Base-by-base conservation (phyloP, 2,888 invertebrate species). In the Phrixothrix hirtus region DNA sequence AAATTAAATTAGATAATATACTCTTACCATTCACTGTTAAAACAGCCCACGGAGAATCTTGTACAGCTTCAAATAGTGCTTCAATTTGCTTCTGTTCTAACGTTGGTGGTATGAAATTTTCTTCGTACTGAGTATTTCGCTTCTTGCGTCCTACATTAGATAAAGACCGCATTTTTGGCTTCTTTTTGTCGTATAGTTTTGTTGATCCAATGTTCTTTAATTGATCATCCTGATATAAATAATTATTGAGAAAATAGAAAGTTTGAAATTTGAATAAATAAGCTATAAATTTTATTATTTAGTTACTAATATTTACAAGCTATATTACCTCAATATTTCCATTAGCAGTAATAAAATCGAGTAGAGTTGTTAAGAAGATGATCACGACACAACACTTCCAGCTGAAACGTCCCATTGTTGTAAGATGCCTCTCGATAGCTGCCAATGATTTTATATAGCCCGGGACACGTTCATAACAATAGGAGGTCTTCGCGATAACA, bases 111-210 rank as follows among this genome's bases (percentile, higher is more conserved):
- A 57, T 55, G 50, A 64, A 57, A 11, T 47, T 31, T 9, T 60
- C 57, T 30, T 70, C 71, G 14, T 75, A 74, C 21, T 57, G 58
- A 3, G 60, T 62, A 47, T 62, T 69, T 29, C 79, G 70, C 58
- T 79, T 80, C 56, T 75, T 75, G 53, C 79, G 76, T 3, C 80
- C 81, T n/a, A 81, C 68, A 48, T 79, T 71, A 1, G 81, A 79
- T 1, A 80, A 80, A 55, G 81, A 80, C 80, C 80, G 81, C 72
- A 79, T 73, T 4, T 52, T 43, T 9, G 53, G 35, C 50, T 61
- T 65, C 27, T 49, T 57, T 17, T 57, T 54, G 7, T 38, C 41
- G 35, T 47, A 44, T 38, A 26, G 43, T 12, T 51, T 15, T 15
- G n/a, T 17, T 6, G 12, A 14, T 32, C 2, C n/a, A 9, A 5